Evolutionary conservation across 1,140 invertebrate species (phyloP), one percentile per base, ranked within the genome.

Genomic region (Diachasma alloeum): DNA sequence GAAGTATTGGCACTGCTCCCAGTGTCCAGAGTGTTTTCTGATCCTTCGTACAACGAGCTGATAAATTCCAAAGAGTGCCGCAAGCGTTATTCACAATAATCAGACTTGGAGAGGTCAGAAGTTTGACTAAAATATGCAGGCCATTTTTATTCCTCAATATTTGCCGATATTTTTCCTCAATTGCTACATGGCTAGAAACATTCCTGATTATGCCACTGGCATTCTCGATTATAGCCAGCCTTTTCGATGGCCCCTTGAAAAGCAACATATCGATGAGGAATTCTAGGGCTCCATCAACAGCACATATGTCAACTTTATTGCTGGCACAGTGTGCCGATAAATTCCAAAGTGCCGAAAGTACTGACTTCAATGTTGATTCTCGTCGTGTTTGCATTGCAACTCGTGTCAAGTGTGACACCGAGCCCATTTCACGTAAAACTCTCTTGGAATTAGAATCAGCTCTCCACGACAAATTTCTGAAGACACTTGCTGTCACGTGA

Each of bases 61-160:
- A 98, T 0, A 99, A 90, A 90, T 99, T 98, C 97, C 97, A 99
- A 9, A 99, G 88, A 0, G 97, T 97, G 15, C 97, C 97, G 85
- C 97, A 99, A 0, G 97, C 97, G 86, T 99, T 99, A 85, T 96
- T 97, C 0, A 99, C 97, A 53, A 99, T 95, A 0, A 97, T 98
- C 72, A 99, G 90, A 87, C 96, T 98, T 13, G 97, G 94, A 5
- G 97, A 98, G 84, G 96, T 94, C 0, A 99, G 88, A 83, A 99
- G 97, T 82, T 96, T 94, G 73, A 99, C 90, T n/a, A 99, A 91
- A 76, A 98, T 94, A 86, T 95, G 94, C 22, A 98, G 89, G 86
- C 96, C 98, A 86, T 96, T 95, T 83, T 96, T 94, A 85, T 95
- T 92, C 6, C 97, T 90, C 68, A 99, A 91, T 81, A 97, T 93